Evolutionary conservation across 2,888 invertebrate species (phyloP), one percentile per base, ranked within the genome.

Genomic region (Theodoxus fluviatilis): DNA sequence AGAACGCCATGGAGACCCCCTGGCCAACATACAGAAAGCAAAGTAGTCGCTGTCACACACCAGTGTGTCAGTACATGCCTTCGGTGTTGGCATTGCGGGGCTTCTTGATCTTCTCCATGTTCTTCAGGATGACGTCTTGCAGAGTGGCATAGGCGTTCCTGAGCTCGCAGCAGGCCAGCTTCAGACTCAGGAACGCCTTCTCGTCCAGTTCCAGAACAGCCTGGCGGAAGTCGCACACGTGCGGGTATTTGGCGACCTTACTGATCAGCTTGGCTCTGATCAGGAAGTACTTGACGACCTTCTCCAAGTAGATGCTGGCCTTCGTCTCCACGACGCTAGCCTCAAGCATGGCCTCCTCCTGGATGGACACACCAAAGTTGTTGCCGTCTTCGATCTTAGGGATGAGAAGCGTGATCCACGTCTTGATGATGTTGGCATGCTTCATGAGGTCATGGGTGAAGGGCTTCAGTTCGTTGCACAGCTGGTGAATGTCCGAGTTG

Each of bases 311-410:
- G 33, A 96, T 94, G n/a, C 98, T 96, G 0, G 97, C 97, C 88
- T 98, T 98, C 0, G 95, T 94, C 88, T 98, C 98, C 4, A 85
- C 83, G 71, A 83, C 83, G 85, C 98, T 94, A 40, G 98, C 93
- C 89, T 98, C 98, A 18, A 95, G 95, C 64, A 98, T 89, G 0
- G 96, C 96, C 84, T 98, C 98, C 88, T 98, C 98, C 90, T 89
- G 98, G 85, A 98, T 94, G 71, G 96, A 96, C 1, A 98, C 98
- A 61, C 98, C 98, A 88, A 99, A 98, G 87, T 99, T 98, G 88
- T 98, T 98, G 69, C 98, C 98, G 86, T 98, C 98, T 89, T 98
- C 98, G 82, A 98, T 98, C 90, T 97, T 96, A 2, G 98, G 98
- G 87, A 98, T 98, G 92, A 97, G 93, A 85, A 96, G 96, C 4